Evolutionary conservation across 2,113 vertebrate genomes (phyloP), one percentile per base, ranked within the genome.

Genomic region (Halcyon senegalensis): DNA sequence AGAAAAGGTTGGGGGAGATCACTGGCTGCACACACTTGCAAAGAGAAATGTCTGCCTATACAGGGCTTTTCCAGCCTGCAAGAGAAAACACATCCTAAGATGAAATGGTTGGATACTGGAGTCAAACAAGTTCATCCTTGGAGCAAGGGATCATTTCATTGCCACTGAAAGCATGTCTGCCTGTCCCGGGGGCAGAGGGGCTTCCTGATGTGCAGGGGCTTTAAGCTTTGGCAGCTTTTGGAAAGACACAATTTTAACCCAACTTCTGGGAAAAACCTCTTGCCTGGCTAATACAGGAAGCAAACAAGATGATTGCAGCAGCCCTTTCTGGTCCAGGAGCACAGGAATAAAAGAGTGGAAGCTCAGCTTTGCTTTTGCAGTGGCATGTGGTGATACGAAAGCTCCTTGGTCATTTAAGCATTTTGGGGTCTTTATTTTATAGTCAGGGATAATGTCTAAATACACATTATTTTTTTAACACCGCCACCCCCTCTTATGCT

Each of bases 341-440:
- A 70, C 24, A 56, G 23, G 82, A 84, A 68, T 85, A 72, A 43
- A 72, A 28, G 30, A 82, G 78, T 9, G 56, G 70, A 91, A 79
- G 80, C 56, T 58, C 56, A 7, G 9, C 84, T 79, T 81, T 76
- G 73, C 86, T 77, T 90, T 85, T 21, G n/a, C 59, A 63, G 75
- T 5, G 68, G 68, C 78, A 83, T 58, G 76, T 43, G 73, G 77
- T 84, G 73, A 67, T 87, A 50, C 0, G 28, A 93, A 73, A 94
- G 80, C 80, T 95, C 55, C 84, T 86, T 28, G 80, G 70, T 81
- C 91, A 78, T 94, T 95, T 92, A 95, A 96, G 58, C 63, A 69
- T 92, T 96, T 94, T 63, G 87, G 88, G 80, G 90, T 92, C 95
- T 97, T 97, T 96, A 85, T 95, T 97, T 96, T 97, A 95, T 94